Conservation (phyloP, 2,113 vertebrate genomes). For the Mormoops blainvillei region DNA sequence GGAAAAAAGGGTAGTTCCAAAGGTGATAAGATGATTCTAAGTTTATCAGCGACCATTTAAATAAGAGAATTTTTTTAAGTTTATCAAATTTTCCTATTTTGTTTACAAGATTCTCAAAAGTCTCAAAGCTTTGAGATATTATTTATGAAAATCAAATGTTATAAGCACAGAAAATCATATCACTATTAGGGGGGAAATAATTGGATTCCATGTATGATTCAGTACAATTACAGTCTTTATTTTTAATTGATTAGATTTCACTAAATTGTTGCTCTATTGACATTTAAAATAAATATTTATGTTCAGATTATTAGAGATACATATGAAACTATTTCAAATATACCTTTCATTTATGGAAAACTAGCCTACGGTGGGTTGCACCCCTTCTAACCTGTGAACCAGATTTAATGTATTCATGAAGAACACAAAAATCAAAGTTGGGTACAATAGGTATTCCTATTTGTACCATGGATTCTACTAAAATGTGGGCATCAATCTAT, state of each 20-base stretch:
- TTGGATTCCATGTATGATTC: neutral
- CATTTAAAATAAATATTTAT: neutral
- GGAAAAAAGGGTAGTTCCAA: neutral
- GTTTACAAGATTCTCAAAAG: neutral
- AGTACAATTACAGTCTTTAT: neutral
- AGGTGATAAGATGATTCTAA: neutral
- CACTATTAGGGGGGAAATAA: neutral
- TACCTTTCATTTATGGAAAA: neutral
- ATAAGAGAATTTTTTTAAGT: neutral
- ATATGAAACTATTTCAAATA: neutral
- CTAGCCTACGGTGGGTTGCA: neutral
- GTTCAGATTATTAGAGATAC: neutral
- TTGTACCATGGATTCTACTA: neutral
- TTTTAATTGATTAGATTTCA: neutral
- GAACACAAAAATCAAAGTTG: neutral
- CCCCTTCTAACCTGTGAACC: neutral
- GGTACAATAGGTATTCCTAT: neutral
- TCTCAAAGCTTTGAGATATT: neutral
- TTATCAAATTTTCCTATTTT: neutral
- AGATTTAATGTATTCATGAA: neutral
- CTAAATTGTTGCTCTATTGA: neutral
- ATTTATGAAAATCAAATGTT: neutral
- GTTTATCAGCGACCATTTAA: neutral
- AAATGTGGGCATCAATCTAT: neutral
- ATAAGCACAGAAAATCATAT: neutral